Conservation (phyloP, 2,113 vertebrate species). For the Syrrhaptes paradoxus region DNA sequence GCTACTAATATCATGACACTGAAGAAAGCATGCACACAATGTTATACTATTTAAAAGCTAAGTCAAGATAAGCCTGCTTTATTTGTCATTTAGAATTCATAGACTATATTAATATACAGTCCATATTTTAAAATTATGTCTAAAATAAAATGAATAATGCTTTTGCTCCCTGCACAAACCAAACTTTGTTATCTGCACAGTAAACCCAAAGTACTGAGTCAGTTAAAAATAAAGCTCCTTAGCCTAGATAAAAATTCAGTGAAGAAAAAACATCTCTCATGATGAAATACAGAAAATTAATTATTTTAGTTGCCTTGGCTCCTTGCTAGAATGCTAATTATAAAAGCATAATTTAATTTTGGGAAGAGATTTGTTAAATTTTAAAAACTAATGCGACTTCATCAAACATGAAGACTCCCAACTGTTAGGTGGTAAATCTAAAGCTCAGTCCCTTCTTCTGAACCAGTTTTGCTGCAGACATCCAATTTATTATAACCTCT, state of each 20-base stretch:
- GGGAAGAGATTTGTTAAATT: not conserved
- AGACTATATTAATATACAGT: not conserved
- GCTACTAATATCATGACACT: not conserved
- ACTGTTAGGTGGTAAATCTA: not conserved
- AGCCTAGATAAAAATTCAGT: constrained; percentile 38
- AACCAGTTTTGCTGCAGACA: not conserved
- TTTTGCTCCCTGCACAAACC: not conserved
- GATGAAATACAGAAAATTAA: constrained; percentile 6
- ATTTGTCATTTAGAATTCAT: constrained; percentile 25
- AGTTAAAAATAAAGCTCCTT: constrained; percentile 44
- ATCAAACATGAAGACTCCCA: not conserved
- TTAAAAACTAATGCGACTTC: not conserved
- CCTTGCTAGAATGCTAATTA: constrained; percentile 1
- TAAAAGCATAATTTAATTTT: constrained; percentile 16
- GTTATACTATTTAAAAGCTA: not conserved
- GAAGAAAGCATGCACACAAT: not conserved
- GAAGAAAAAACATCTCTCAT: constrained; percentile 1
- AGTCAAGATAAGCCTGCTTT: constrained; percentile 37
- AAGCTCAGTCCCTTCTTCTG: not conserved
- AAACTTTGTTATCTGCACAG: constrained; percentile 11
- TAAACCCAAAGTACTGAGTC: constrained; percentile 11
- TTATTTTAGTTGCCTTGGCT: not conserved
- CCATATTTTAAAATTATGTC: constrained; percentile 22
- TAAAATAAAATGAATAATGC: constrained; percentile 40
- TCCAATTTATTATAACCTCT: not conserved